These are phyloP conservation scores for Macaria liturata DNA, from an alignment of 2,888 invertebrate genomes.

Conservation along the genomic window DNA sequence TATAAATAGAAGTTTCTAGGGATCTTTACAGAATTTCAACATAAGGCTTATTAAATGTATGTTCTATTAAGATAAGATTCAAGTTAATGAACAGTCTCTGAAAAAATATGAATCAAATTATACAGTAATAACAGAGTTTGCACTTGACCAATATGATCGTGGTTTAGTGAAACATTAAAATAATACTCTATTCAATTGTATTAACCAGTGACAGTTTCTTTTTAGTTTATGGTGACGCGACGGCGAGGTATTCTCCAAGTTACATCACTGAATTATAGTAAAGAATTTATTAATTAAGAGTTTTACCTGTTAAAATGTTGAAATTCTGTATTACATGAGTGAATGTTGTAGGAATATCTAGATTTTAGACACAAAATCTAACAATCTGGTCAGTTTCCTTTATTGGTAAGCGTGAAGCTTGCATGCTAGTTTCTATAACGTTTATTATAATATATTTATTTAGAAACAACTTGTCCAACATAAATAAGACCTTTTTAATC, in stretches of 20 bases:
- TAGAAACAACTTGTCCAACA: neutral
- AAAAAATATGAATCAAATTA: too few relatives aligned
- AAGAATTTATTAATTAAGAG: neutral
- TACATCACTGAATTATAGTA: too few relatives aligned
- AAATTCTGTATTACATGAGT: slow-evolving; percentile 37
- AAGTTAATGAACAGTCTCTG: too few relatives aligned
- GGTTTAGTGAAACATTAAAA: too few relatives aligned
- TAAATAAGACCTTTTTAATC: too few relatives aligned
- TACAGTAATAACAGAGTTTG: too few relatives aligned
- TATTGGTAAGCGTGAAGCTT: slow-evolving; percentile 13
- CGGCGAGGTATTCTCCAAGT: too few relatives aligned
- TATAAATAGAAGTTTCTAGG: slow-evolving; percentile 9
- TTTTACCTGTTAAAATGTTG: slow-evolving; percentile 13
- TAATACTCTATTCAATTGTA: too few relatives aligned
- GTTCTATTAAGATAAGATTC: too few relatives aligned
- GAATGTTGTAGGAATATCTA: slow-evolving; percentile 18
- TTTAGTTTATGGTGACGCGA: too few relatives aligned
- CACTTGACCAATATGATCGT: too few relatives aligned
- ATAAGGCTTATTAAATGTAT: neutral
- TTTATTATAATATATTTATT: slow-evolving; percentile 15
- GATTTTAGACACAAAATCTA: slow-evolving; percentile 24
- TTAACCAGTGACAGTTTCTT: too few relatives aligned
- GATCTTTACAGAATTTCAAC: slow-evolving; percentile 32
- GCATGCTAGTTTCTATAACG: slow-evolving; percentile 23
- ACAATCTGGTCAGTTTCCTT: slow-evolving; percentile 26